Percentiles rank a stretch among this genome's conserved stretches.
Conservation (phyloP, 2,797 vertebrate genomes). For the Danio albolineatus region DNA sequence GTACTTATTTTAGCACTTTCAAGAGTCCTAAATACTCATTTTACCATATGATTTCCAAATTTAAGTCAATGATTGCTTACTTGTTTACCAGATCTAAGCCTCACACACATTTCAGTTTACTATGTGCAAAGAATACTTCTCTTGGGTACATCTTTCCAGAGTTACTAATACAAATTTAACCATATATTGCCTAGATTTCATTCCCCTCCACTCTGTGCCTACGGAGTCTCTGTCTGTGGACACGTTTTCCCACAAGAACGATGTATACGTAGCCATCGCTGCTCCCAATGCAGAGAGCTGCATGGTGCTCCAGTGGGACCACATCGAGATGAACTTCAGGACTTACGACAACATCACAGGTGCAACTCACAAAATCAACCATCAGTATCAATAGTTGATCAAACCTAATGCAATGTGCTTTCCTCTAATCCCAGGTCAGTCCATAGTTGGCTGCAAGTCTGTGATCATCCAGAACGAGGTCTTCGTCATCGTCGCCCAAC, state of each 20-base stretch:
- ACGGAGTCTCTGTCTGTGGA: conserved; percentile 95
- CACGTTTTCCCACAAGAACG: conserved; percentile 94
- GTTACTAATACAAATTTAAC: no score
- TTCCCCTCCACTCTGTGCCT: conserved; percentile 90
- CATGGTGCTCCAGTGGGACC: conserved; percentile 97
- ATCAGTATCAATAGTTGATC: no score
- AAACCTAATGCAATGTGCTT: conserved; percentile 8
- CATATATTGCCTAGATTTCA: conserved; percentile 83
- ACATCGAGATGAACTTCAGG: conserved; percentile 99
- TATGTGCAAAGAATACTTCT: no score
- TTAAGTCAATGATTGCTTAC: no score
- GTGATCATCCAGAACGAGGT: conserved; percentile 93
- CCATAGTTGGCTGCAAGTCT: conserved; percentile 96
- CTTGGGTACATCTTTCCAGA: no score
- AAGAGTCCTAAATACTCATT: no score
- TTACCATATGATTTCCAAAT: no score
- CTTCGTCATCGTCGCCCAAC: conserved; percentile 97
- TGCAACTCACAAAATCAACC: conserved; percentile 59
- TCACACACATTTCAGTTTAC: no score
- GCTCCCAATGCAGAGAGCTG: conserved; percentile 96
- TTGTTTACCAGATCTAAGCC: no score
- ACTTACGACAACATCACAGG: conserved; percentile 98
- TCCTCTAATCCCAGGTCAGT: conserved; percentile 84
- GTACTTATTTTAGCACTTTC: no score
- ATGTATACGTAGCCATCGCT: conserved; percentile 95